Evolutionary conservation across 2,113 vertebrate genomes (phyloP).

Genomic region (Sinocyclocheilus rhinocerous): DNA sequence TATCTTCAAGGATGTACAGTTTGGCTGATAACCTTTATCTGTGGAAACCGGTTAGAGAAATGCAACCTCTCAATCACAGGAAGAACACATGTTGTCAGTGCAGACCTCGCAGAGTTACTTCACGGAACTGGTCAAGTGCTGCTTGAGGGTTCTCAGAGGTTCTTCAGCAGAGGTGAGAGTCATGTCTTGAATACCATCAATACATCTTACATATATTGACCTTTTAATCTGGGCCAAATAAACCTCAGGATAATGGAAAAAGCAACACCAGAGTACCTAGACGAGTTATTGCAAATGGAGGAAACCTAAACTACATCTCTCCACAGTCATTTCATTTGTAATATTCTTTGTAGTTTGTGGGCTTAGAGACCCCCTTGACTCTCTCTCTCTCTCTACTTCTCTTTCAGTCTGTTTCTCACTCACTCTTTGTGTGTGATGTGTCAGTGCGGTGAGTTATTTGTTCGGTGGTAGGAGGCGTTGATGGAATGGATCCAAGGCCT

Average conservation of each 20-base stretch:
- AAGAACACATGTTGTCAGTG: neutral
- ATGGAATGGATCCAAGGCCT: slow-evolving; percentile 46
- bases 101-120: slow-evolving; percentile 15
- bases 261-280: neutral
- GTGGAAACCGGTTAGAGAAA: slow-evolving; percentile 11
- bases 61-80: neutral
- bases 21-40: slow-evolving; percentile 13
- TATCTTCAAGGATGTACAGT: slow-evolving; percentile 33
- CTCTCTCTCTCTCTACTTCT: neutral
- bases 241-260: neutral
- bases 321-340: neutral
- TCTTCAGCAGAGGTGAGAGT: neutral
- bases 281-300: neutral
- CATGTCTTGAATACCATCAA: slow-evolving; percentile 38
- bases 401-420: slow-evolving; percentile 10
- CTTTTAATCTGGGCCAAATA: slow-evolving; percentile 11
- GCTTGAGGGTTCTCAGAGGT: neutral
- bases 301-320: neutral
- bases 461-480: slow-evolving; percentile 45
- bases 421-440: neutral
- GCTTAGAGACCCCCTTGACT: neutral
- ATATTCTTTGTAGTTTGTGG: neutral
- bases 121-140: neutral
- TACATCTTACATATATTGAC: slow-evolving; percentile 31
- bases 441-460: slow-evolving; percentile 19